Conservation (phyloP, 2,113 vertebrate species). For the Dasyurus viverrinus region DNA sequence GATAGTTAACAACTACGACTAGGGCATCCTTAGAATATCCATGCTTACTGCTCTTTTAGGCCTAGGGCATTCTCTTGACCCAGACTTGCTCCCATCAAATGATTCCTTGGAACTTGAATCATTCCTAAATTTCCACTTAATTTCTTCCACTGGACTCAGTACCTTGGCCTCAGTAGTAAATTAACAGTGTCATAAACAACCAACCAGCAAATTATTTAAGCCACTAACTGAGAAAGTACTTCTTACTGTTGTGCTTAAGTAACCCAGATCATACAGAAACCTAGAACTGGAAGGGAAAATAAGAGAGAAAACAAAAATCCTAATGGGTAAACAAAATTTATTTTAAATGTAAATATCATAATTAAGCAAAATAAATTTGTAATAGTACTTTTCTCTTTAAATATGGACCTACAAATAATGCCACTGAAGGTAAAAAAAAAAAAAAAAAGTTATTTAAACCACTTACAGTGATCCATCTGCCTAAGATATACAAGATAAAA, state of each 20-base stretch:
- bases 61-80: neutral
- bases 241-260: neutral
- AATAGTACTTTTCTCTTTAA: conserved; percentile 81
- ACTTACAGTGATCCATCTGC: conserved; percentile 41
- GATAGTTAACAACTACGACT: neutral
- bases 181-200: neutral
- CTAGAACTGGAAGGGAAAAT: neutral
- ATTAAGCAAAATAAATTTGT: conserved; percentile 83
- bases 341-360: conserved; percentile 76
- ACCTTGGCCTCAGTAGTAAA: neutral
- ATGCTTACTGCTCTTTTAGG: neutral
- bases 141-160: neutral
- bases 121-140: neutral
- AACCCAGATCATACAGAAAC: neutral
- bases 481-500: conserved; percentile 61
- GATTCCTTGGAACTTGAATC: neutral
- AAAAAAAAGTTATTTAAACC: conserved; percentile 47
- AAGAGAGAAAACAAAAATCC: conserved; percentile 12
- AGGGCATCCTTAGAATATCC: neutral
- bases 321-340: conserved; percentile 78
- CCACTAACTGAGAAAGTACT: neutral
- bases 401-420: conserved; percentile 73
- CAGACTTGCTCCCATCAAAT: neutral
- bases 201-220: rapidly evolving
- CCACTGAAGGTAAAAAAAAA: conserved; percentile 57